Evolutionary conservation across 2,888 invertebrate genomes (phyloP), one percentile per base, ranked within the genome.

Genomic region (Mimas tiliae): DNA sequence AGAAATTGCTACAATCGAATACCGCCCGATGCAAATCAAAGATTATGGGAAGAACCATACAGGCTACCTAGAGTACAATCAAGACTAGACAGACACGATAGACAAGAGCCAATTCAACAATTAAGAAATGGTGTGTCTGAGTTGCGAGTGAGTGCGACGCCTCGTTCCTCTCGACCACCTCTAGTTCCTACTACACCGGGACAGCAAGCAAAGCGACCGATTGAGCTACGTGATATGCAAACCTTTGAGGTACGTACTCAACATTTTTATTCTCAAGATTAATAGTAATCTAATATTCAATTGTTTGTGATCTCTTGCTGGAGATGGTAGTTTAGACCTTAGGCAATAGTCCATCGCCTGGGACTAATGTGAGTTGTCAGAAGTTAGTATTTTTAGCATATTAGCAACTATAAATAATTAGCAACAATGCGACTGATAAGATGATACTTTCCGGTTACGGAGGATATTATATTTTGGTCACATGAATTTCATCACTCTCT

Each of bases 1-100:
- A 85, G 88, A 70, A 93, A 93, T 73, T 91, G 91, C 6, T 93
- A 91, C 68, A 88, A 83, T 68, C 80, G 89, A 9, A 75, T 92
- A 45, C 77, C 86, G 2, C 74, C 87, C 34, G 89, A 88, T 62
- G 77, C 75, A 52, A 73, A 85, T 1, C 89, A 90, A 34, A 83
- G 86, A 50, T 68, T 93, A 66, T 93, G 93, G 93, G 93, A 93
- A 65, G 93, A 93, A 70, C 91, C 93, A 6, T 93, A 93, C 69
- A 83, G 89, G 70, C 75, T 93, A 65, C 93, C 93, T 0, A 81
- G 93, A 7, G 93, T 88, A n/a, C 93, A 50, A 19, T 19, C 50
- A 19, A 50, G 50, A n/a, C 48, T n/a, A 48, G 27, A 27, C 4
- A 27, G 27, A 38, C 38, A 93, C 68, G 75, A 82, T 16, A 73